Conservation (phyloP, 2,888 invertebrate species). For the Sympetrum striolatum region DNA sequence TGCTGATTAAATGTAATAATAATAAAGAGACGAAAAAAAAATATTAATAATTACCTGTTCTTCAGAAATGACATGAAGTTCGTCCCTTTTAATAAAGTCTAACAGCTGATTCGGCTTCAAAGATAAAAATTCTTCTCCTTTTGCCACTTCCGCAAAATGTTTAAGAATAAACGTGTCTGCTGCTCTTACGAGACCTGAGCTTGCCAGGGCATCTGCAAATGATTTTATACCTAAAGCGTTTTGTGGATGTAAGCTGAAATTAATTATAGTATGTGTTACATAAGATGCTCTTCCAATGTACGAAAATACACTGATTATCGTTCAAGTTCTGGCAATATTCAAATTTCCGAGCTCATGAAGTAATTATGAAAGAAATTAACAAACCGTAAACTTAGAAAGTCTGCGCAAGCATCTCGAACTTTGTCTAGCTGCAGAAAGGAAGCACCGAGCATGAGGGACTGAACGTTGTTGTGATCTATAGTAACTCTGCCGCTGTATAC, state of each 20-base stretch:
- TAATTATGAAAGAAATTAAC: background rate
- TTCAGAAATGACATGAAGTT: constrained; percentile 77
- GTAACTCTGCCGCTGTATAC: constrained; percentile 82
- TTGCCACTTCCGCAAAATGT: constrained; percentile 78
- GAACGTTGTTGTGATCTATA: constrained; percentile 80
- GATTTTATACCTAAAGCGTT: constrained; percentile 81
- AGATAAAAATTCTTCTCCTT: constrained; percentile 77
- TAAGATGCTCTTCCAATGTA: background rate
- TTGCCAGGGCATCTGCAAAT: constrained; percentile 81
- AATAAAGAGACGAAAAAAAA: no score
- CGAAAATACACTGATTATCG: background rate
- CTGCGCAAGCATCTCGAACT: constrained; percentile 84
- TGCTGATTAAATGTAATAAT: no score
- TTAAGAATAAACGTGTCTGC: constrained; percentile 81
- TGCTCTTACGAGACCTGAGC: constrained; percentile 72
- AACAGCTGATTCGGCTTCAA: constrained; percentile 69
- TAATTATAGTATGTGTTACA: constrained; percentile 31
- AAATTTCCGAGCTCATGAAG: background rate
- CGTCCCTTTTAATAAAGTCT: constrained; percentile 76
- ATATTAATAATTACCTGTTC: constrained; percentile 64
- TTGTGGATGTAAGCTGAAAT: constrained; percentile 73
- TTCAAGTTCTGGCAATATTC: background rate
- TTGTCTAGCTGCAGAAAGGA: constrained; percentile 80
- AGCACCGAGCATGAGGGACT: constrained; percentile 83
- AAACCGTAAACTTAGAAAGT: constrained; percentile 76